Base-by-base conservation (phyloP, 2,113 vertebrate species). In the Pelecanus crispus region DNA sequence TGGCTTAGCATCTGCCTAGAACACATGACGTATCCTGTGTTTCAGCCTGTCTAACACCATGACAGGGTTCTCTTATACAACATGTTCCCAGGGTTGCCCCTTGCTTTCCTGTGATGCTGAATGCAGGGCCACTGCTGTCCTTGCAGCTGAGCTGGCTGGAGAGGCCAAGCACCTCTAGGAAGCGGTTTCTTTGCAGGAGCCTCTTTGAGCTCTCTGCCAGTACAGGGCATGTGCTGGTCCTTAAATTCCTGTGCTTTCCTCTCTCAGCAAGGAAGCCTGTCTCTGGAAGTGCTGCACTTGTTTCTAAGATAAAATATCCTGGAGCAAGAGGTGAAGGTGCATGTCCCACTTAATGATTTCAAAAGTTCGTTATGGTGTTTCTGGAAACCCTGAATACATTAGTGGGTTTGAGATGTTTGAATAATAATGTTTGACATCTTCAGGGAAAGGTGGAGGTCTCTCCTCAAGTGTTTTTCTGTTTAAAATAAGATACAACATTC, bases 51-150 rank as follows among this genome's bases (percentile, higher is more conserved):
- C 52, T 83, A 53, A 47, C 49, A 36, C 38, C 36, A 7, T 1
- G 24, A 6, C 34, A 52, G 40, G 10, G 45, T 14, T 81, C 52
- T 50, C 1, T 2, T 22, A 7, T 15, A 3, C 0, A 0, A 2
- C 3, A 2, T 4, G 4, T 7, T 81, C n/a, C 16, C 3, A 29
- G 78, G 18, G 50, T 25, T 13, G 21, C 13, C 29, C 6, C 8
- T 34, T 3, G 16, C 26, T 61, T 34, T 45, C 36, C 40, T 73
- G 66, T 0, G 6, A 17, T 42, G 55, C 42, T 19, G 65, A 36
- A 49, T 0, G 0, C 26, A 10, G 67, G 47, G 28, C 31, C 2
- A 5, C 47, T 29, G 44, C 81, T 58, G 38, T 25, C 58, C 38
- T 22, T 29, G n/a, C 1, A 17, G 40, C 59, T 66, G 59, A 55